Conservation (phyloP, 2,888 invertebrate species). For the Pandemis cinnamomeana region DNA sequence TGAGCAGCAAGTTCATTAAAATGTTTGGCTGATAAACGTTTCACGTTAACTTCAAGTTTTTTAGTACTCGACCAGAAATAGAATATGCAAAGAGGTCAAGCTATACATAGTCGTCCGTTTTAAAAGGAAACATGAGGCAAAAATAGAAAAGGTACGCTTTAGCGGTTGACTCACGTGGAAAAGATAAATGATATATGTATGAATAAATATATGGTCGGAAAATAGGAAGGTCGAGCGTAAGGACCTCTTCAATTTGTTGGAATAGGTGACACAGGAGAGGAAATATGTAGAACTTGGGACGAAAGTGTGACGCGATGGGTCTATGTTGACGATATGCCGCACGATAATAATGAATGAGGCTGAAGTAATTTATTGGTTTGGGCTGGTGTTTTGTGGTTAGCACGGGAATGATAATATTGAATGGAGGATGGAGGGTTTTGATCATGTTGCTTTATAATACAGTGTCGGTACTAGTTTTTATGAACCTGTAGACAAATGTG, state of each 20-base stretch:
- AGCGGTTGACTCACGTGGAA: slow-evolving; percentile 22
- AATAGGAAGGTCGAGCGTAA: slow-evolving; percentile 12
- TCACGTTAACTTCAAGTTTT: not conserved
- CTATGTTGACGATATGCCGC: not conserved
- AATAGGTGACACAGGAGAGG: slow-evolving; percentile 1
- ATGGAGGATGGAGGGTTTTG: not conserved
- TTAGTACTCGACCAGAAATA: not conserved
- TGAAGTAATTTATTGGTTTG: not conserved
- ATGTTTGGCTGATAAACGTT: not conserved
- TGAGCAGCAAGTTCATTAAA: too few species aligned
- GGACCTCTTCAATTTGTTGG: slow-evolving; percentile 22
- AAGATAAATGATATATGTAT: slow-evolving; percentile 37
- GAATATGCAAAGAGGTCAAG: not conserved
- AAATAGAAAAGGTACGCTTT: slow-evolving; percentile 27
- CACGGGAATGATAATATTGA: not conserved
- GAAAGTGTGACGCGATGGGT: not conserved
- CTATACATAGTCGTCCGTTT: not conserved
- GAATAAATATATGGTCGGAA: slow-evolving; percentile 16
- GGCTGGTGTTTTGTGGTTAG: not conserved
- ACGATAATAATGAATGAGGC: not conserved
- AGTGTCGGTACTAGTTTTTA: not conserved
- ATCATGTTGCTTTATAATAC: not conserved
- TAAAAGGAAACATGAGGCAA: slow-evolving; percentile 14
- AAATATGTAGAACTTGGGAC: not conserved
- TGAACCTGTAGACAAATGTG: too few species aligned